Evolutionary conservation across 2,797 vertebrate species (phyloP).

Genomic region (Neostethus bicornis): DNA sequence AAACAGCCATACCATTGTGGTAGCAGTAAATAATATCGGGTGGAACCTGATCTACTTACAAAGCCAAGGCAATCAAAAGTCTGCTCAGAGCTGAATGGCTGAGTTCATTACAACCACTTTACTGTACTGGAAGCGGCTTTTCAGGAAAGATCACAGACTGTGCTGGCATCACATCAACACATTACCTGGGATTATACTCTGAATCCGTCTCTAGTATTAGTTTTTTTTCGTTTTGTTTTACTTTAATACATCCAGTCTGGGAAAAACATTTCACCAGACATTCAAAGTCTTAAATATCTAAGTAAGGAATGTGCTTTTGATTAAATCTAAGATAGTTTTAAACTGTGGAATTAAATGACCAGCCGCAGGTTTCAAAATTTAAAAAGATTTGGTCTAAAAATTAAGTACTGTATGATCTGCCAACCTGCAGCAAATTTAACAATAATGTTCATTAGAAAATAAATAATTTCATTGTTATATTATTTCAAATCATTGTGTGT

Average conservation of each 20-base stretch:
- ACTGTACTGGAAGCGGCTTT: slow-evolving; percentile 51
- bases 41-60: slow-evolving; percentile 63
- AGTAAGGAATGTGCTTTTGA: slow-evolving; percentile 31
- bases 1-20: slow-evolving; percentile 54
- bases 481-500: slow-evolving; percentile 46
- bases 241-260: slow-evolving; percentile 29
- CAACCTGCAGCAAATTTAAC: slow-evolving; percentile 54
- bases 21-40: slow-evolving; percentile 40
- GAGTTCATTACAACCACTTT: slow-evolving; percentile 60
- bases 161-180: slow-evolving; percentile 51
- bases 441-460: slow-evolving; percentile 53
- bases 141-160: slow-evolving; percentile 51
- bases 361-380: slow-evolving; percentile 8
- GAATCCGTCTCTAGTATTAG: slow-evolving; percentile 6
- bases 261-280: slow-evolving; percentile 5
- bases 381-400: slow-evolving; percentile 15
- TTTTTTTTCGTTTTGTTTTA: not conserved
- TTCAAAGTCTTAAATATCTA: slow-evolving; percentile 19
- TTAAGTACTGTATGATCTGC: slow-evolving; percentile 21
- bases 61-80: slow-evolving; percentile 58
- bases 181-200: slow-evolving; percentile 40
- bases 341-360: slow-evolving; percentile 17
- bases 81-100: slow-evolving; percentile 47
- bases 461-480: slow-evolving; percentile 34
- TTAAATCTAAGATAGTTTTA: slow-evolving; percentile 14